These are phyloP conservation scores for Spilarctia lutea DNA, from an alignment of 2,888 invertebrate species.

Conservation along the genomic window DNA sequence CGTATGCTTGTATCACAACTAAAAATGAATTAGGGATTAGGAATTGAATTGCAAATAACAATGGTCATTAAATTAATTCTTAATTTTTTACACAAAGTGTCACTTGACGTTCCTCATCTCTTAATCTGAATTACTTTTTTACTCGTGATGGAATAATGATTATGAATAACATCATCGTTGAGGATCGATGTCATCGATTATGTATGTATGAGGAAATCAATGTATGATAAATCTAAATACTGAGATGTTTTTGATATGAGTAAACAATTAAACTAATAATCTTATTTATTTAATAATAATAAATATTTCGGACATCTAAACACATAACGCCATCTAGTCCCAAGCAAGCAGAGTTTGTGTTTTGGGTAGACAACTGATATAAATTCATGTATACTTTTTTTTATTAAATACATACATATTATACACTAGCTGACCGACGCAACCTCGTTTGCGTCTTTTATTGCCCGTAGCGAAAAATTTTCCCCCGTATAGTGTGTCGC, in stretches of 20 bases:
- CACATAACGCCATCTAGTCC: too few relatives aligned
- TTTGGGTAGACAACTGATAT: too few relatives aligned
- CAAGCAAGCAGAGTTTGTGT: too few relatives aligned
- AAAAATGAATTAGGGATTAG: conserved; percentile 50
- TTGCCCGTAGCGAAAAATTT: too few relatives aligned
- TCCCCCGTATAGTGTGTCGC: too few relatives aligned
- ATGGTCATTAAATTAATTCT: conserved; percentile 43
- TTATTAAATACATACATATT: too few relatives aligned
- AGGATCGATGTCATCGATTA: background rate
- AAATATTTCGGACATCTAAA: too few relatives aligned
- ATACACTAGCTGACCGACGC: too few relatives aligned
- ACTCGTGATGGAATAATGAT: conserved; percentile 22
- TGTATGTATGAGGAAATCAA: background rate
- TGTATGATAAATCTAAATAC: background rate
- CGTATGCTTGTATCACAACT: conserved; percentile 46
- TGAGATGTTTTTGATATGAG: background rate
- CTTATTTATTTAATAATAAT: too few relatives aligned
- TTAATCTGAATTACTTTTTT: conserved; percentile 45
- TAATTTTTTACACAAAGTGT: conserved; percentile 36
- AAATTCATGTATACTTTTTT: too few relatives aligned
- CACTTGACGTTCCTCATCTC: conserved; percentile 40
- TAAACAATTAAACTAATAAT: background rate
- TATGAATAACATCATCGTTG: background rate
- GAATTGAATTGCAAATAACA: conserved; percentile 51
- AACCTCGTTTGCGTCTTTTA: too few relatives aligned